Evolutionary conservation across 2,113 vertebrate species (phyloP).

Genomic region (Lagopus muta): DNA sequence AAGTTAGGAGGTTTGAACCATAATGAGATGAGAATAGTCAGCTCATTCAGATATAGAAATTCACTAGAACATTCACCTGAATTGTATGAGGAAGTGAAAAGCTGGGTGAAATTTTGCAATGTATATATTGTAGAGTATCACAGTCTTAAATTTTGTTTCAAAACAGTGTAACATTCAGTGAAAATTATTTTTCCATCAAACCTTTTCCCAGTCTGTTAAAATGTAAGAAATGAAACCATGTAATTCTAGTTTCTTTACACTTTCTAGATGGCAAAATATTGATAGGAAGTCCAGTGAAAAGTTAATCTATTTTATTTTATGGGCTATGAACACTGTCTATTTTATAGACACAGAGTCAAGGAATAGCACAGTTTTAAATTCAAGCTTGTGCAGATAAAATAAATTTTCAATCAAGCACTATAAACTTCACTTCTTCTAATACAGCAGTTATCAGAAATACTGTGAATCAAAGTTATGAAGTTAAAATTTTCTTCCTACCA

Average conservation of each 20-base stretch:
- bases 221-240: background rate
- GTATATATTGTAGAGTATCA: too few species aligned
- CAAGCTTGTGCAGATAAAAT: slow-evolving; percentile 57
- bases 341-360: slow-evolving; percentile 22
- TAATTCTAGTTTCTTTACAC: background rate
- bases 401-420: slow-evolving; percentile 66
- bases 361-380: slow-evolving; percentile 40
- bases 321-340: slow-evolving; percentile 15
- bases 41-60: background rate
- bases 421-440: slow-evolving; percentile 57
- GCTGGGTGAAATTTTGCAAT: background rate
- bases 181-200: background rate
- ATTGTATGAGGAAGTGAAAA: background rate
- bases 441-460: slow-evolving; percentile 52
- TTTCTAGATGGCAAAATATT: slow-evolving; percentile 45
- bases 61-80: background rate
- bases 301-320: slow-evolving; percentile 52
- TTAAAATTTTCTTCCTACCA: slow-evolving; percentile 31
- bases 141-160: background rate
- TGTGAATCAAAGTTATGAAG: slow-evolving; percentile 32
- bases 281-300: slow-evolving; percentile 50
- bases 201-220: background rate
- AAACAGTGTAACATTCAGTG: background rate
- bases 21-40: background rate
- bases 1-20: background rate